Evolutionary conservation across 2,888 invertebrate genomes (phyloP), one percentile per base, ranked within the genome.

Genomic region (Escarpia spicata): DNA sequence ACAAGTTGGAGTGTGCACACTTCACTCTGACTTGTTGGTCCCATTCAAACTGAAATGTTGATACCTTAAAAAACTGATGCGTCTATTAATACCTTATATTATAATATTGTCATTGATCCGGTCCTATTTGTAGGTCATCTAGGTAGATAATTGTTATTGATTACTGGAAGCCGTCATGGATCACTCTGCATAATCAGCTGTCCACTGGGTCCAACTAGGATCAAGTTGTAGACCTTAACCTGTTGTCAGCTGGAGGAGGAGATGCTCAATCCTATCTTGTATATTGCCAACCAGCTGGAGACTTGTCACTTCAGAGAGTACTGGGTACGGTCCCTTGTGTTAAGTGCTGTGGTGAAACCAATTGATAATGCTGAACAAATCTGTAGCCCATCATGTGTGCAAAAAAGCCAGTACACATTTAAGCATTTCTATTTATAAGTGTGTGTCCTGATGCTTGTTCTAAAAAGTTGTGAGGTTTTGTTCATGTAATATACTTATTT

Each of bases 251-350:
- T 95, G 93, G 98, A 98, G 95, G 98, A 98, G 96, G 98, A 98
- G 94, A 98, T 98, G n/a, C 98, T 99, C 93, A 97, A 97, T 95
- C 98, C 98, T 96, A 98, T 99, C 91, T 98, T 99, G 95, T 98
- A 98, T 95, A 97, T 99, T 95, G 98, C 98, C 4, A 98, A 99
- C 95, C 98, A 98, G 94, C 97, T 99, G 95, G 99, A 99, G 96
- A 98, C 98, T 94, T 99, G 99, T 96, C 98, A 99, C 95, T 99
- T 99, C 96, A 98, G 98, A 94, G 97, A 98, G 94, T 99, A 99
- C 96, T 99, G 99, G 99, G 97, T 97, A 95, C 2, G 75, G n/a
- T 75, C 19, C 75, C 6, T 4, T 52, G 9, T 52, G 52, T 52
- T 9, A 52, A 52, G 2, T 52, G 9, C 52, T 9, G 9, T 9